Conservation (phyloP, 2,113 vertebrate species). For the Oenanthe oenanthe region DNA sequence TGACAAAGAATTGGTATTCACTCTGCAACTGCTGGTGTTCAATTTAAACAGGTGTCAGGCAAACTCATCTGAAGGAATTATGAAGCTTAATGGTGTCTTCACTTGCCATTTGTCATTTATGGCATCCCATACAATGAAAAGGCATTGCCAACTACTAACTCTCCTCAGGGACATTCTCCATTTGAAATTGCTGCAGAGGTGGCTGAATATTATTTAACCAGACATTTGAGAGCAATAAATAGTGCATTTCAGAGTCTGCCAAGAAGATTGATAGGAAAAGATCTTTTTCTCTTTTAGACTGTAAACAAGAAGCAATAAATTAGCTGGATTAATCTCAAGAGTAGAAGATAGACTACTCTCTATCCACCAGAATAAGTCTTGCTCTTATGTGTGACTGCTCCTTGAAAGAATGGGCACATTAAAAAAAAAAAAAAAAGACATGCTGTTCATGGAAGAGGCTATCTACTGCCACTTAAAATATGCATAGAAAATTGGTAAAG, state of each 20-base stretch:
- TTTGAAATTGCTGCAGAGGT: conserved; percentile 58
- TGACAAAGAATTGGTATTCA: conserved; percentile 6
- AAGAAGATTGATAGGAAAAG: conserved; percentile 62
- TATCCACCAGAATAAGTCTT: neutral
- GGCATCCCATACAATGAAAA: conserved; percentile 1
- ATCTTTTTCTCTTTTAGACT: conserved; percentile 44
- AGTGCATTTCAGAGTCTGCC: conserved; percentile 47
- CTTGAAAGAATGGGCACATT: conserved; percentile 25
- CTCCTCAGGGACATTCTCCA: conserved; percentile 52
- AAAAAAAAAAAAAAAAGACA: neutral
- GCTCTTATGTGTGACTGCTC: neutral
- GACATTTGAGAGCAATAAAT: conserved; percentile 56
- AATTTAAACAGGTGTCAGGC: conserved; percentile 53
- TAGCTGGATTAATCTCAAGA: conserved; percentile 36
- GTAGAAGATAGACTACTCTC: neutral
- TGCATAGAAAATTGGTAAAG: neutral
- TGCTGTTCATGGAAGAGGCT: neutral
- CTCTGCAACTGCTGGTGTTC: conserved; percentile 23
- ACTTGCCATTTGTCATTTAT: conserved; percentile 36
- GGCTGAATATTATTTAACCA: conserved; percentile 67
- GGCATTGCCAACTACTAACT: conserved; percentile 13
- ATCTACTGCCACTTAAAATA: neutral
- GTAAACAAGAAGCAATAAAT: conserved; percentile 66
- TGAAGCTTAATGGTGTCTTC: conserved; percentile 33
- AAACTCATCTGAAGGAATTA: conserved; percentile 64